These are phyloP conservation scores for Leptatherina wallacei DNA, from an alignment of 2,797 vertebrate genomes.

Conservation along the genomic window DNA sequence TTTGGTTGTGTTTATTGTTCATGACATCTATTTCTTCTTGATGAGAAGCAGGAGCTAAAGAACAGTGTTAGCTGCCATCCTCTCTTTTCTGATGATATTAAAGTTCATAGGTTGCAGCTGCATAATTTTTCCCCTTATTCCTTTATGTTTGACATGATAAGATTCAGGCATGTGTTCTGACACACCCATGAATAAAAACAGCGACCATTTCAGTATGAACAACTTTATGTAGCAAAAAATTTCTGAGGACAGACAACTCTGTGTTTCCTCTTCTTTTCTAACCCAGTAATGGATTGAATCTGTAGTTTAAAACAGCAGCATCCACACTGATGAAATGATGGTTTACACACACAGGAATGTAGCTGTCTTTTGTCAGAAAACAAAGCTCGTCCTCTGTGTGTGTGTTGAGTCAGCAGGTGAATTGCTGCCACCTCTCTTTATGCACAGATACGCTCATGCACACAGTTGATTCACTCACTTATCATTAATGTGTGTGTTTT, in stretches of 20 bases:
- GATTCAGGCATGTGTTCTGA: background rate
- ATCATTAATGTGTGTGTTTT: conserved; percentile 23
- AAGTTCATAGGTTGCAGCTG: background rate
- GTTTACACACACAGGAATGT: conserved; percentile 37
- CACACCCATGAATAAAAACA: background rate
- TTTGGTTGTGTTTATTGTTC: background rate
- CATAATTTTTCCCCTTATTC: background rate
- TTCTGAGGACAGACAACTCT: background rate
- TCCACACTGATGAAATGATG: conserved; percentile 5
- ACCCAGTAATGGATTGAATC: background rate
- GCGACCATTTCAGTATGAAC: background rate
- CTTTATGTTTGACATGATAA: background rate
- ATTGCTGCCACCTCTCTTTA: conserved; percentile 15
- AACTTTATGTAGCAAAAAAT: background rate
- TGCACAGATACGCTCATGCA: conserved; percentile 19
- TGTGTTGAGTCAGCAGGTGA: conserved; percentile 67
- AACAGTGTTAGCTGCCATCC: background rate
- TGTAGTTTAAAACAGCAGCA: background rate
- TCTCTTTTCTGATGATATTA: background rate
- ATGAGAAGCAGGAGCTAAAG: background rate
- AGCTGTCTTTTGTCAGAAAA: conserved; percentile 39
- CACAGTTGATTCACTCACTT: background rate
- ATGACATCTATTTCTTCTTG: background rate
- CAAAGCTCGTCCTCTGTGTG: conserved; percentile 53
- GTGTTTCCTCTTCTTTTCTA: background rate